A percentile compares a stretch with the other conserved stretches of the same genome.
phyloP scores from a whole-genome alignment of 2,888 invertebrate species.

The Eristalis intricaria region DNA sequence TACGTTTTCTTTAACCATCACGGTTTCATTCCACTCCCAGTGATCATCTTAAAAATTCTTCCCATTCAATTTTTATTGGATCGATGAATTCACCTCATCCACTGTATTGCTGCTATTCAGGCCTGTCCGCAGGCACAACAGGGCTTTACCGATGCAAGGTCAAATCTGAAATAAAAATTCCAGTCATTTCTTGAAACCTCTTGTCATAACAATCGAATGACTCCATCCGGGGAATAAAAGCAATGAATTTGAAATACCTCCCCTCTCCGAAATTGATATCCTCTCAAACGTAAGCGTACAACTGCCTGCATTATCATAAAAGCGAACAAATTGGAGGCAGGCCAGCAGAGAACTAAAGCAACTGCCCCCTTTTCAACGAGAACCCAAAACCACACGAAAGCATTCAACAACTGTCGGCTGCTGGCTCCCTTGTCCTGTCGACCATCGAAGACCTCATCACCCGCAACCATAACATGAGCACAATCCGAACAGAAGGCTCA shows the following conservation, averaged over 20 bases:
- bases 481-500: not conserved
- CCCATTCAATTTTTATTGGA: too few relatives aligned
- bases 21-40: too few relatives aligned
- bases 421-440: not conserved
- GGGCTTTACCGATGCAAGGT: too few relatives aligned
- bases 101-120: too few relatives aligned
- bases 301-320: not conserved
- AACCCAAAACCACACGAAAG: not conserved
- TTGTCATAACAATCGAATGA: not conserved
- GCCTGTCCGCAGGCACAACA: too few relatives aligned
- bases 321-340: not conserved
- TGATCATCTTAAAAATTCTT: too few relatives aligned
- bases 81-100: too few relatives aligned
- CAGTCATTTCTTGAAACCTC: not conserved
- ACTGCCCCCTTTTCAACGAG: not conserved
- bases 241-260: not conserved
- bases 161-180: not conserved
- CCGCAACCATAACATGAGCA: slow-evolving; percentile 3
- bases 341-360: not conserved
- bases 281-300: not conserved
- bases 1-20: too few relatives aligned
- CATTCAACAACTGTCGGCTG: slow-evolving; percentile 22
- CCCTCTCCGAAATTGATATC: not conserved
- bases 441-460: slow-evolving; percentile 16
- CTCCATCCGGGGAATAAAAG: not conserved